Evolutionary conservation across 2,113 vertebrate species (phyloP), one percentile per base, ranked within the genome.

Genomic region (Ahaetulla prasina): DNA sequence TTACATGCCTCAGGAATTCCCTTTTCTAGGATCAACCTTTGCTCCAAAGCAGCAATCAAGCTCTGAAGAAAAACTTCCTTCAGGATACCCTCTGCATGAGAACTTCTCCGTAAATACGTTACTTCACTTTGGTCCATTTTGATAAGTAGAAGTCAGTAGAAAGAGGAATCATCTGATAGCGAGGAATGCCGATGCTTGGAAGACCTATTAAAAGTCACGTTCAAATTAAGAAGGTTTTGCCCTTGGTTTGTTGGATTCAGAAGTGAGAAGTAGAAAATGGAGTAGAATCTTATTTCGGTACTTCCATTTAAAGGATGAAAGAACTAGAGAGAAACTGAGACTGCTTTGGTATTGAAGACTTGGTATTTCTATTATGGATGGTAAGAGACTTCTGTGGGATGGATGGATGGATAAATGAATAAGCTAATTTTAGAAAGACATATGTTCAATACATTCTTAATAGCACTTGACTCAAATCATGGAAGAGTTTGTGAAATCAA

Each of bases 401-500:
- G 60, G 60, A 63, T 63, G 54, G 54, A 57, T 57, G 55, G 54
- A 57, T 55, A 35, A 74, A 74, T 20, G 6, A 74, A 74, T 74
- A 88, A 90, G 8, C 74, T 53, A 30, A 45, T 85, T 91, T 85
- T 25, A 20, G 8, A 68, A 91, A 91, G 3, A 74, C 22, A 92
- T 50, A n/a, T 54, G 92, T 18, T 92, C 90, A 63, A 6, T 92
- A 43, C 92, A 45, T 11, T 43, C 22, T 50, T 50, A 5, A 16
- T 53, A 60, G 25, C 12, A 30, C 7, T 86, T 54, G 88, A 87
- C 39, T 0, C 0, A 47, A 89, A 22, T 45, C 52, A 94, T 85
- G 53, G 87, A 80, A 57, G 94, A 74, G 87, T 88, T 92, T 3
- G 0, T 89, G 12, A 50, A 90, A 94, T 92, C 93, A 87, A 6